Base-by-base conservation (phyloP, 2,797 vertebrate genomes). In the Benthosema pterotum region DNA sequence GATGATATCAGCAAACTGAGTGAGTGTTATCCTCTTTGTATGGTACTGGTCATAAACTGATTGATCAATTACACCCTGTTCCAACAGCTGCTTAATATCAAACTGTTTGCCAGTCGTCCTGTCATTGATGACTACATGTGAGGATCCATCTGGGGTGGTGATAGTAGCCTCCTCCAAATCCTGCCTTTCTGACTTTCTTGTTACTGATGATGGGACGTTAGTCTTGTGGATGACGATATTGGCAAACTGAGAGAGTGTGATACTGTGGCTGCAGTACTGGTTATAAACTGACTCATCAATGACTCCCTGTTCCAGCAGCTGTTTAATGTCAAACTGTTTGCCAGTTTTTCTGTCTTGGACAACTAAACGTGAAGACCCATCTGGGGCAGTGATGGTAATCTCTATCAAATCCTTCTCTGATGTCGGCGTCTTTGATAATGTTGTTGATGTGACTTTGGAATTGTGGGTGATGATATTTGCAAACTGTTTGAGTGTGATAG, bases 371-470 rank as follows among this genome's bases (percentile, higher is more conserved):
- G 83, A 91, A 52, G 94, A 94, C 12, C 96, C 97, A 72, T 99
- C 97, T 1, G 95, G 91, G 8, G 90, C 93, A 0, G 95, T 96
- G 68, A 94, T 94, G 2, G 94, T 96, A 50, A 96, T 95, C 85
- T 99, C 98, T 80, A 99, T 96, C 98, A 97, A 99, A 75, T 99
- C 98, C 14, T 96, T 96, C 69, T 99, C 97, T 55, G 93, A 92
- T 25, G 22, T 25, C 91, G 91, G 54, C 89, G 91, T 32, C 6
- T 32, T 32, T 32, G 28, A 32, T 7, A 7, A 32, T 32, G 28
- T 6, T 32, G 6, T 32, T 32, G 28, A 32, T 32, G 6, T 32
- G 28, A 1, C 28, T 45, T 45, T 45, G 43, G 11, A 1, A 1
- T 25, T 93, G 70, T 81, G 83, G 54, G 91, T 91, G 69, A 96